These are phyloP conservation scores for Mormyrops boulengeri DNA, from an alignment of 2,797 vertebrate species.

Conservation along the genomic window DNA sequence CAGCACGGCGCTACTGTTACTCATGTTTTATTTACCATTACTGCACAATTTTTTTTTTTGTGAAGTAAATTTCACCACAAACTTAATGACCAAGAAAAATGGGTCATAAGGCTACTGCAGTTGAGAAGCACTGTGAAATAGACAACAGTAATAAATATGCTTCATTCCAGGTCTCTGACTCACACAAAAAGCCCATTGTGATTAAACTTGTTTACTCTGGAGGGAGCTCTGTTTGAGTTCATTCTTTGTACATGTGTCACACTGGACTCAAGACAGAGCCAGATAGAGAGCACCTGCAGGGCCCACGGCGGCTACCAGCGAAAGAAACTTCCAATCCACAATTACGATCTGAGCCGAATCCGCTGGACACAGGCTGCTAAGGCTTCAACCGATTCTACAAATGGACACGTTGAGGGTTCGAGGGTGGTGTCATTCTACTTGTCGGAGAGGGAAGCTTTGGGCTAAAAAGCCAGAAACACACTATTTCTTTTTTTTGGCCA, in stretches of 20 bases:
- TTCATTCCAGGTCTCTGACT: neutral
- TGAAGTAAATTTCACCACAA: neutral
- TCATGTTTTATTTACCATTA: neutral
- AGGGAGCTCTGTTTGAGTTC: neutral
- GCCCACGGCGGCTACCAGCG: neutral
- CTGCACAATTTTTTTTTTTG: neutral
- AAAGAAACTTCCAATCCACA: neutral
- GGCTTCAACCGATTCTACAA: neutral
- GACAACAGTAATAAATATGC: neutral
- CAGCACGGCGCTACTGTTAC: neutral
- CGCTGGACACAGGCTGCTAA: neutral
- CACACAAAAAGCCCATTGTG: neutral
- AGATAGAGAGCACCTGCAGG: neutral
- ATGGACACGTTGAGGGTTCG: neutral
- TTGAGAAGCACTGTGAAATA: neutral
- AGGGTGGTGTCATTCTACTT: too few relatives aligned
- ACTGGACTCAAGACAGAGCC: neutral
- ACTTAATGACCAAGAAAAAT: neutral
- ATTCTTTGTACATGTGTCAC: neutral
- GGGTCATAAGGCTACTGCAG: neutral
- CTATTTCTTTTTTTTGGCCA: neutral
- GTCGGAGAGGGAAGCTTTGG: neutral
- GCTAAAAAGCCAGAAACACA: neutral
- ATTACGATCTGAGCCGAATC: neutral
- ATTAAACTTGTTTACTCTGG: neutral